Conservation (phyloP, 2,113 vertebrate species). For the Siphamia tubifer region DNA sequence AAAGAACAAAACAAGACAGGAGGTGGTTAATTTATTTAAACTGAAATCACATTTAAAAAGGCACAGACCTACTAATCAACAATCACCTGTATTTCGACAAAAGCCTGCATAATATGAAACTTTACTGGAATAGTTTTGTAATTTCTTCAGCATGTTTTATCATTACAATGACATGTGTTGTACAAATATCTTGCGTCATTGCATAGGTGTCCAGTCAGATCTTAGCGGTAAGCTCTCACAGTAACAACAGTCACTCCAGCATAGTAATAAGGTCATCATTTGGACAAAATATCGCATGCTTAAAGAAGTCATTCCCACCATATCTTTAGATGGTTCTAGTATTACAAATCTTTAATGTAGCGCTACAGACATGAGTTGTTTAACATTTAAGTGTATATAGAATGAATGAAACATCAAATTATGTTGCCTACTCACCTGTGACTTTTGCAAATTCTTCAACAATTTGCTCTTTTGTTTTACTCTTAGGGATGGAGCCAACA, state of each 20-base stretch:
- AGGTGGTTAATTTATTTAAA: not conserved
- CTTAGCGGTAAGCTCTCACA: slow-evolving; percentile 74
- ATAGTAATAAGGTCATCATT: slow-evolving; percentile 55
- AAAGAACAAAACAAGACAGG: not conserved
- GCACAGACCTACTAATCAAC: not conserved
- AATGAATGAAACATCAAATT: not conserved
- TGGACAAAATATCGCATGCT: slow-evolving; percentile 33
- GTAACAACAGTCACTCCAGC: slow-evolving; percentile 62
- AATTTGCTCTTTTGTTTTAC: slow-evolving; percentile 99
- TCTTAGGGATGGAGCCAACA: slow-evolving; percentile 99
- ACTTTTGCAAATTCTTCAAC: slow-evolving; percentile 99
- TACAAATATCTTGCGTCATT: not conserved
- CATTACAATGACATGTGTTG: too few species aligned
- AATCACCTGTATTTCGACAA: too few species aligned
- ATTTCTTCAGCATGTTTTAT: too few species aligned
- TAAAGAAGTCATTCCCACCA: not conserved
- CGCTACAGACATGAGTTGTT: not conserved
- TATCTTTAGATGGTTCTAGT: not conserved
- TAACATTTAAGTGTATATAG: not conserved
- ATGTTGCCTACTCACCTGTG: slow-evolving; percentile 84
- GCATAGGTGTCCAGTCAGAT: slow-evolving; percentile 59
- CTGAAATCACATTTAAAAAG: not conserved
- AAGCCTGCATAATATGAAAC: too few species aligned
- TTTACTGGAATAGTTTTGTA: too few species aligned
- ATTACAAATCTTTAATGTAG: not conserved